These are phyloP conservation scores for Diorhabda elongata DNA, from an alignment of 1,140 invertebrate genomes.

Conservation along the genomic window DNA sequence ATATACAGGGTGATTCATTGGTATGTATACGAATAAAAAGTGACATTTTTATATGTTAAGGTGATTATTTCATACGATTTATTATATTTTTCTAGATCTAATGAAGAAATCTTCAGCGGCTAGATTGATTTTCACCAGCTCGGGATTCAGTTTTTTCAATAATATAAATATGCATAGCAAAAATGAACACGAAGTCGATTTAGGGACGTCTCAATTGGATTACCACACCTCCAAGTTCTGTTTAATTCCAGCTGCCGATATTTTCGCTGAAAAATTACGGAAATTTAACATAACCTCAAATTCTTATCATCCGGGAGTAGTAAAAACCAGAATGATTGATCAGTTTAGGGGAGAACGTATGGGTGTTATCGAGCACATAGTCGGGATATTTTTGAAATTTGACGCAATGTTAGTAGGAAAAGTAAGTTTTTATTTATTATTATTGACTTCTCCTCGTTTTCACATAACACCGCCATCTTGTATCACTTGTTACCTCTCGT, in stretches of 20 bases:
- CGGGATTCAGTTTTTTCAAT: background rate
- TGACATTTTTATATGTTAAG: too few species aligned
- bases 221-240: slow-evolving; percentile 10
- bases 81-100: background rate
- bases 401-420: background rate
- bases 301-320: slow-evolving; percentile 8
- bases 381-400: background rate
- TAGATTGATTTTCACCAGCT: slow-evolving; percentile 6
- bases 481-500: too few species aligned
- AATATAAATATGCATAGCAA: background rate
- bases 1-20: too few species aligned
- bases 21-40: too few species aligned
- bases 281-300: slow-evolving; percentile 13
- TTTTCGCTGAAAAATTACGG: slow-evolving; percentile 5
- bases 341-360: background rate
- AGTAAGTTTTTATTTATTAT: background rate
- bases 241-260: background rate
- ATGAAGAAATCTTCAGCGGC: slow-evolving; percentile 6
- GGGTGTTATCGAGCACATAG: background rate
- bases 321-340: background rate
- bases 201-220: background rate
- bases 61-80: background rate
- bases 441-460: too few species aligned
- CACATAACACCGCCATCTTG: too few species aligned
- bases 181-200: background rate